Evolutionary conservation across 1,140 invertebrate species (phyloP).

Genomic region (Bradynema listronoti): DNA sequence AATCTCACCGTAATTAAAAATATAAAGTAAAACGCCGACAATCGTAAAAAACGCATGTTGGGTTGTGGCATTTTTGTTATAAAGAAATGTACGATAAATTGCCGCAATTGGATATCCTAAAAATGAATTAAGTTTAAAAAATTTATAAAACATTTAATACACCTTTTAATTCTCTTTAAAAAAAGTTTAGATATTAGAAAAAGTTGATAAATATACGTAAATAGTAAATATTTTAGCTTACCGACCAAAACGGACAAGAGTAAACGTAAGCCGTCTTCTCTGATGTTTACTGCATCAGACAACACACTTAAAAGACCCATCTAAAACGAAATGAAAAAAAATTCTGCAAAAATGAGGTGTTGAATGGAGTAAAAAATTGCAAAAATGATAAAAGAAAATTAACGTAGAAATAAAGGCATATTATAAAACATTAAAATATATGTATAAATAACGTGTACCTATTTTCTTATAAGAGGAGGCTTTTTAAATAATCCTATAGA

Average conservation of each 20-base stretch:
- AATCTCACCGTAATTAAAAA: slow-evolving; percentile 43
- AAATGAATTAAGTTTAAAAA: slow-evolving; percentile 11
- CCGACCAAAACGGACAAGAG: slow-evolving; percentile 36
- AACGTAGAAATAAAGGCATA: too few species aligned
- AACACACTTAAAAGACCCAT: slow-evolving; percentile 26
- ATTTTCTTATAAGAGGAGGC: too few species aligned
- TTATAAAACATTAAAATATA: too few species aligned
- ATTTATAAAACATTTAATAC: not conserved
- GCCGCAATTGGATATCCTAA: slow-evolving; percentile 37
- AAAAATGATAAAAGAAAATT: too few species aligned
- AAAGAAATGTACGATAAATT: slow-evolving; percentile 42
- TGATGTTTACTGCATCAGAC: slow-evolving; percentile 34
- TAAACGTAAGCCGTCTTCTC: slow-evolving; percentile 42
- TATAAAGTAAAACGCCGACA: slow-evolving; percentile 32
- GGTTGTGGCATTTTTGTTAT: slow-evolving; percentile 25
- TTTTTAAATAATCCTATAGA: too few species aligned
- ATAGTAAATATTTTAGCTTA: not conserved
- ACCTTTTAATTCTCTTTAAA: too few species aligned
- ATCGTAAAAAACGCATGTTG: slow-evolving; percentile 36
- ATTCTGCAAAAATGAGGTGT: not conserved
- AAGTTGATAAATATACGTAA: not conserved
- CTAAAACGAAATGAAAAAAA: slow-evolving; percentile 1
- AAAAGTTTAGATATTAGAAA: not conserved
- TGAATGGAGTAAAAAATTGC: not conserved
- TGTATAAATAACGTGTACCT: too few species aligned